These are phyloP conservation scores for Silurus lanzhouensis DNA, from an alignment of 2,797 vertebrate species.

Conservation along the genomic window DNA sequence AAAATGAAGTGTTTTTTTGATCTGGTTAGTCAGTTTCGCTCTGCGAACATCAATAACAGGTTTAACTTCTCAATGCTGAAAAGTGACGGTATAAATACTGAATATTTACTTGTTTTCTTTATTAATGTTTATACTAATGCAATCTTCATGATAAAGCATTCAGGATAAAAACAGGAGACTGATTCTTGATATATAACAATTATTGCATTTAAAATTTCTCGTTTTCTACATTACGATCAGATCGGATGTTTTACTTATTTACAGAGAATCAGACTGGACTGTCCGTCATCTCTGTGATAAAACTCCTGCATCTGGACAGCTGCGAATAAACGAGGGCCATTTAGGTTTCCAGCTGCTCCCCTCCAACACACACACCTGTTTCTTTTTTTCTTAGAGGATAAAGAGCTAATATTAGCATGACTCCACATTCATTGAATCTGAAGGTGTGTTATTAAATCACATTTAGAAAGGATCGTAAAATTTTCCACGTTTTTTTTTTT, in stretches of 20 bases:
- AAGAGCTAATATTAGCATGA: background rate
- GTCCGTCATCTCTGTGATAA: slow-evolving; percentile 12
- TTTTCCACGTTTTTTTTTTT: slow-evolving; percentile 33
- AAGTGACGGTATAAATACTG: no score
- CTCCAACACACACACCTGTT: slow-evolving; percentile 1
- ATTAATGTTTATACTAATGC: no score
- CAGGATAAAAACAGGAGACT: background rate
- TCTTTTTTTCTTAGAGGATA: slow-evolving; percentile 9
- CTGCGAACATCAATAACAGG: no score
- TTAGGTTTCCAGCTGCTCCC: slow-evolving; percentile 7
- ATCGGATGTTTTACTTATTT: background rate
- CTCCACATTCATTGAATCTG: background rate
- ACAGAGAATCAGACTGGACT: background rate
- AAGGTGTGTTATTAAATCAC: slow-evolving; percentile 22
- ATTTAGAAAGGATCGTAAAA: slow-evolving; percentile 51
- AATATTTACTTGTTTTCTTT: background rate
- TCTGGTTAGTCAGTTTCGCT: no score
- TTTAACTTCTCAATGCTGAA: no score
- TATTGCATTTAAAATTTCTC: background rate
- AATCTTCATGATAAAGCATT: background rate
- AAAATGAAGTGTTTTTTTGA: no score
- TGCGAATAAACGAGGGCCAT: background rate
- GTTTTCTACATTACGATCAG: background rate
- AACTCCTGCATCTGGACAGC: slow-evolving; percentile 20
- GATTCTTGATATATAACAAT: background rate